Conservation (phyloP, 2,888 invertebrate species). For the Nematopogon swammerdamellus region DNA sequence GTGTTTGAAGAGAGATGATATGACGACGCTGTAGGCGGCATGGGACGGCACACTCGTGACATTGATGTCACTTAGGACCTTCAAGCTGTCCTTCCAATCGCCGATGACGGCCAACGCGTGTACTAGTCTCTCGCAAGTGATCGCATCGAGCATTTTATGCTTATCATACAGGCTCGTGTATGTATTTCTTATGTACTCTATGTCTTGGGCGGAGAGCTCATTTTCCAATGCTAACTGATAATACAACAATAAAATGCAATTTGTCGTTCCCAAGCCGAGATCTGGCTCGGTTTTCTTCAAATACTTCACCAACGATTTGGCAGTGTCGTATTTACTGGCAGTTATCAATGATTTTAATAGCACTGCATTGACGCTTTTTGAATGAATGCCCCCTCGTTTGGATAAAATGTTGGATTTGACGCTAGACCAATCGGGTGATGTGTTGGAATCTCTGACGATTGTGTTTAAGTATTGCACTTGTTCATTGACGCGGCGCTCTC, state of each 20-base stretch:
- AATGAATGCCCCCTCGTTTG: conserved; percentile 29
- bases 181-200: conserved; percentile 50
- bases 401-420: conserved; percentile 38
- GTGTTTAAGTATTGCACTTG: conserved; percentile 31
- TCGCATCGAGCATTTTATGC: conserved; percentile 57
- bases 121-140: conserved; percentile 59
- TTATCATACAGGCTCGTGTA: conserved; percentile 44
- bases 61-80: conserved; percentile 59
- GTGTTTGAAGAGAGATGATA: conserved; percentile 57
- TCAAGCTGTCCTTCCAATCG: conserved; percentile 60
- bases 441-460: conserved; percentile 14
- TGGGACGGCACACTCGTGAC: conserved; percentile 39
- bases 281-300: conserved; percentile 40
- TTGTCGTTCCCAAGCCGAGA: conserved; percentile 55
- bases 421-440: conserved; percentile 24
- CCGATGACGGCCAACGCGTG: conserved; percentile 60
- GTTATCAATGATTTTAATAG: conserved; percentile 52
- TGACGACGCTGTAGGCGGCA: conserved; percentile 47
- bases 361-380: conserved; percentile 57
- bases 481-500: conserved; percentile 10
- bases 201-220: conserved; percentile 38
- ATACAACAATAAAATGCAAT: conserved; percentile 56
- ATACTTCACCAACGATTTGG: conserved; percentile 56
- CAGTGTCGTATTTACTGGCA: conserved; percentile 39
- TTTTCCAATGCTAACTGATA: conserved; percentile 28